phyloP scores from a whole-genome alignment of 2,888 invertebrate species.

The Lucinisca nassula region DNA sequence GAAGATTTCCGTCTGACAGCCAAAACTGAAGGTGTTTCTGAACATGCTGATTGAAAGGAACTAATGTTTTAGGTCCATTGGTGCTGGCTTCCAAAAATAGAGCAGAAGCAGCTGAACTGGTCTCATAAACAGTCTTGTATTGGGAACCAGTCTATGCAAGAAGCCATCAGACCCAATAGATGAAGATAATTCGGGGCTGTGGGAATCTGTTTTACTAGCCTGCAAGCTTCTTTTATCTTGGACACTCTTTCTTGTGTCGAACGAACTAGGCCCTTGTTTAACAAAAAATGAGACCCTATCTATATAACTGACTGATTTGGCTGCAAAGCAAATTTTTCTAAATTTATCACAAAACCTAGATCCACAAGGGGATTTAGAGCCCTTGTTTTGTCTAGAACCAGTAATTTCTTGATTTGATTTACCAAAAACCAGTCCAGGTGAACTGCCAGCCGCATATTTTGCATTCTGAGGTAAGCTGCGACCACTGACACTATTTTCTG shows the following conservation, averaged over 20 bases:
- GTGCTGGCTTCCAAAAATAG: too few species aligned
- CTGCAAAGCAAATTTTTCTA: slow-evolving; percentile 6
- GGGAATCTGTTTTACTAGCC: background rate
- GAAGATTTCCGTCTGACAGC: too few species aligned
- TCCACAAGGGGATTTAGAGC: slow-evolving; percentile 28
- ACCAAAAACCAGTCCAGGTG: slow-evolving; percentile 59
- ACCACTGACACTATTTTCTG: slow-evolving; percentile 29
- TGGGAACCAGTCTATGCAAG: too few species aligned
- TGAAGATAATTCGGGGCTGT: slow-evolving; percentile 32
- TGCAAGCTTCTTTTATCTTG: background rate
- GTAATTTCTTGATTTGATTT: slow-evolving; percentile 4
- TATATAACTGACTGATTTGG: slow-evolving; percentile 10
- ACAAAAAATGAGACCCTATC: slow-evolving; percentile 23
- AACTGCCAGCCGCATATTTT: slow-evolving; percentile 38
- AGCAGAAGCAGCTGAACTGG: too few species aligned
- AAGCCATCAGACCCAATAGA: slow-evolving; percentile 36
- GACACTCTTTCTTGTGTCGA: slow-evolving; percentile 11
- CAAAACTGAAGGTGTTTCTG: too few species aligned
- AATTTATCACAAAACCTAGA: slow-evolving; percentile 59
- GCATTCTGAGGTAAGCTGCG: slow-evolving; percentile 27
- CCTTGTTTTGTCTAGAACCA: slow-evolving; percentile 31
- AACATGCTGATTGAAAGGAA: too few species aligned
- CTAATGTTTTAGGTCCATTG: too few species aligned
- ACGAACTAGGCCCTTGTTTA: background rate
- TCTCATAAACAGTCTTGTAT: too few species aligned